These are phyloP conservation scores for Pachypsylla venusta DNA, from an alignment of 1,140 invertebrate species.

Conservation along the genomic window DNA sequence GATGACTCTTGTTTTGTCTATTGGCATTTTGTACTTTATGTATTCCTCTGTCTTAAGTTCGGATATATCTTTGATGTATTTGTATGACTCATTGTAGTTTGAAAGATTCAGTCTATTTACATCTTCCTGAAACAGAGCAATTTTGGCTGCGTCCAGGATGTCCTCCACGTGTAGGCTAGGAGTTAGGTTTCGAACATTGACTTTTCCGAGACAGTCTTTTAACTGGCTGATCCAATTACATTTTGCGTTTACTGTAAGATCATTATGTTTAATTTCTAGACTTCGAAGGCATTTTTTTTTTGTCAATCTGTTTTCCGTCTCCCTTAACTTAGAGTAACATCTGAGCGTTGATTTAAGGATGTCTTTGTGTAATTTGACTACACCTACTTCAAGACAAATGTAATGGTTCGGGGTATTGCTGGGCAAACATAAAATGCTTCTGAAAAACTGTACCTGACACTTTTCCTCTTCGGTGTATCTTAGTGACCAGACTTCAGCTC, in stretches of 20 bases:
- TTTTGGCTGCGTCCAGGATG: neutral
- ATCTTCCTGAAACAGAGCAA: neutral
- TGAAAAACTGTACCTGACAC: neutral
- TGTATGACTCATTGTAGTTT: neutral
- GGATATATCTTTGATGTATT: neutral
- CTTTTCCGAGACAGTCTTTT: neutral
- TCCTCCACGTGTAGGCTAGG: neutral
- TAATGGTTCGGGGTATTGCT: neutral
- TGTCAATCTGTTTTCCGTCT: neutral
- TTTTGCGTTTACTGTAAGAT: neutral
- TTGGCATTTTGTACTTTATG: neutral
- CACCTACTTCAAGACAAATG: neutral
- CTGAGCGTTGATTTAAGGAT: neutral
- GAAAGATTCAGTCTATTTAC: neutral
- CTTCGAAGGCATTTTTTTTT: neutral
- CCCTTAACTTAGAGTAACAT: neutral
- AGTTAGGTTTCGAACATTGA: neutral
- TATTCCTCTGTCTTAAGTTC: neutral
- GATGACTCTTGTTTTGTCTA: neutral
- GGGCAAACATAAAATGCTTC: neutral
- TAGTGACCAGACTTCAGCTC: neutral
- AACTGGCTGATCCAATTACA: neutral
- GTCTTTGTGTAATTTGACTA: neutral
- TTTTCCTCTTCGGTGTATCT: neutral
- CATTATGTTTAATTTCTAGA: neutral